These are phyloP conservation scores for Camponotus pennsylvanicus DNA, from an alignment of 1,140 invertebrate species.

Conservation along the genomic window DNA sequence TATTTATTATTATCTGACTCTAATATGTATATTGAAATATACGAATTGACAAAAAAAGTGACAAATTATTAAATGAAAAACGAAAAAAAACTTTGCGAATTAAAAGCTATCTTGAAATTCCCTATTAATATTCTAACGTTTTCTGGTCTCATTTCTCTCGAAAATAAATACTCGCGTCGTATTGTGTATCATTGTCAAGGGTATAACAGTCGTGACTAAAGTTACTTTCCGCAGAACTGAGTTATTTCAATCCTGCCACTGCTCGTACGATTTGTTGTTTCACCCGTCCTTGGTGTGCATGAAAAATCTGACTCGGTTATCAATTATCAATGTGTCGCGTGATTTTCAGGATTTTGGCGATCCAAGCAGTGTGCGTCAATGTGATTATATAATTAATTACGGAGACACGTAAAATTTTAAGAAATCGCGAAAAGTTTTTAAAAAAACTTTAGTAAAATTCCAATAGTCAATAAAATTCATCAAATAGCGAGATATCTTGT, in stretches of 20 bases:
- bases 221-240: conserved; percentile 49
- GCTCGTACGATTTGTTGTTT: conserved; percentile 37
- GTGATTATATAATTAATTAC: not conserved
- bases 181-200: conserved; percentile 55
- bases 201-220: conserved; percentile 53
- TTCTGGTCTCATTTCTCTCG: not conserved
- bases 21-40: not conserved
- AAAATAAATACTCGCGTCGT: conserved; percentile 13
- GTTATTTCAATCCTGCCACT: conserved; percentile 51
- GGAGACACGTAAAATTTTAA: not conserved
- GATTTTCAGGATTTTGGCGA: not conserved
- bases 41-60: not conserved
- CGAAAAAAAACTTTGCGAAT: not conserved
- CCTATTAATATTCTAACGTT: not conserved
- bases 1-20: not conserved
- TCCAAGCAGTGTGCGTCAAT: not conserved
- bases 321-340: conserved; percentile 17
- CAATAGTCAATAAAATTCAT: not conserved
- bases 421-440: not conserved
- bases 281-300: conserved; percentile 27
- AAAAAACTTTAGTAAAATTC: not conserved
- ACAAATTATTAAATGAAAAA: not conserved
- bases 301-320: conserved; percentile 33
- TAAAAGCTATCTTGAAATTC: not conserved
- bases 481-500: not conserved